Conservation (phyloP, 2,888 invertebrate genomes). For the Callosobruchus maculatus region DNA sequence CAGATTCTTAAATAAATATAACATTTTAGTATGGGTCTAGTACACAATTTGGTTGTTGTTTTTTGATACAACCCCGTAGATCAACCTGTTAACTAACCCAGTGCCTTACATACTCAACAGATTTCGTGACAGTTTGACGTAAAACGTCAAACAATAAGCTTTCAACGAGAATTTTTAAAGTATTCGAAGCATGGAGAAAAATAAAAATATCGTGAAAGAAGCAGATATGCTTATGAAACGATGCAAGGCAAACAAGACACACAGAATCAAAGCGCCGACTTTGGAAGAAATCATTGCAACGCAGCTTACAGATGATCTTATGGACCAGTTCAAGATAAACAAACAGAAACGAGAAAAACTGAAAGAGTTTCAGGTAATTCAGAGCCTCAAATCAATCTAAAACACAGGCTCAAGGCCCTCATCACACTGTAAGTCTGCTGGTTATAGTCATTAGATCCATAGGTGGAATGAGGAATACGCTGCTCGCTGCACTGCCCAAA, state of each 20-base stretch:
- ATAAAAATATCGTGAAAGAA: slow-evolving; percentile 13
- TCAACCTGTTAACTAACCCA: too few species aligned
- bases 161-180: neutral
- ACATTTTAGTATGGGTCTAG: too few species aligned
- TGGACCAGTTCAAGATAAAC: slow-evolving; percentile 36
- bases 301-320: slow-evolving; percentile 35
- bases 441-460: too few species aligned
- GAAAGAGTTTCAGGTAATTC: slow-evolving; percentile 22
- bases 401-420: too few species aligned
- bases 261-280: slow-evolving; percentile 13
- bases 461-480: too few species aligned
- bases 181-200: neutral
- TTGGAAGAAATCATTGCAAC: slow-evolving; percentile 34
- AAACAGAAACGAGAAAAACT: slow-evolving; percentile 33
- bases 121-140: neutral
- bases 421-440: too few species aligned
- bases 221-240: slow-evolving; percentile 16
- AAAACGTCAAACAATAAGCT: neutral
- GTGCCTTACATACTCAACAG: neutral
- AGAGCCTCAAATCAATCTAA: too few species aligned
- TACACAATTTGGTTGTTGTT: too few species aligned
- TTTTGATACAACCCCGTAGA: too few species aligned
- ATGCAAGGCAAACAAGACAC: slow-evolving; percentile 19
- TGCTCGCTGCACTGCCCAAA: too few species aligned
- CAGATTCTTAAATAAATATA: too few species aligned